phyloP scores from a whole-genome alignment of 2,113 vertebrate species.

The Fregata magnificens region DNA sequence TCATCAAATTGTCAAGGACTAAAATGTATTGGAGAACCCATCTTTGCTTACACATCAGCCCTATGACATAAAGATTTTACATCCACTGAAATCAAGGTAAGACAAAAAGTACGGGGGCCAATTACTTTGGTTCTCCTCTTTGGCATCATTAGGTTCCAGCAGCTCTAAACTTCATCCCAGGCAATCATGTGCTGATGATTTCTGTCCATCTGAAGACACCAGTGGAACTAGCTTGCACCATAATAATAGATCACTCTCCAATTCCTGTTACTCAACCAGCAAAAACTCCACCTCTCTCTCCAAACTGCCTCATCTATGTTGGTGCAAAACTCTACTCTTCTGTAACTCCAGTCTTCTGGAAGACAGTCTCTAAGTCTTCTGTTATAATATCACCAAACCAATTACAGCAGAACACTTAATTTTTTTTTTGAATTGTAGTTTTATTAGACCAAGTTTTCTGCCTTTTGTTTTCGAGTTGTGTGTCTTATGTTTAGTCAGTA shows the following conservation, averaged over 20 bases:
- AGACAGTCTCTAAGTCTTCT: background rate
- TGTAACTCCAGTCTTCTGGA: background rate
- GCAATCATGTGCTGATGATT: background rate
- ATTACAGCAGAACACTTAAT: background rate
- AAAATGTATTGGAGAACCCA: background rate
- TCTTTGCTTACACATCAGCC: background rate
- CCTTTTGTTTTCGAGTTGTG: background rate
- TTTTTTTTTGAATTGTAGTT: background rate
- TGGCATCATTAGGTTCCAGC: background rate
- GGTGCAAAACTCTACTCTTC: background rate
- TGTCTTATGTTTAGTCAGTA: background rate
- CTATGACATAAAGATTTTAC: background rate
- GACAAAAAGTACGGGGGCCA: background rate
- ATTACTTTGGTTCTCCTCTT: background rate
- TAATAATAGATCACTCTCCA: background rate
- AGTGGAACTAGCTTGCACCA: background rate
- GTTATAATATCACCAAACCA: background rate
- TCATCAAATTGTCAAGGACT: background rate
- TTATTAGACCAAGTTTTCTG: background rate
- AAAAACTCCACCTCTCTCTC: background rate
- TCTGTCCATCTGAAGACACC: background rate
- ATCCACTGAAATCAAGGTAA: background rate
- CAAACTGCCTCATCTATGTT: background rate
- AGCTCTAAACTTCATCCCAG: background rate
- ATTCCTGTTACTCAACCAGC: background rate